Evolutionary conservation across 2,888 invertebrate species (phyloP).

Genomic region (Augochlorella aurata): DNA sequence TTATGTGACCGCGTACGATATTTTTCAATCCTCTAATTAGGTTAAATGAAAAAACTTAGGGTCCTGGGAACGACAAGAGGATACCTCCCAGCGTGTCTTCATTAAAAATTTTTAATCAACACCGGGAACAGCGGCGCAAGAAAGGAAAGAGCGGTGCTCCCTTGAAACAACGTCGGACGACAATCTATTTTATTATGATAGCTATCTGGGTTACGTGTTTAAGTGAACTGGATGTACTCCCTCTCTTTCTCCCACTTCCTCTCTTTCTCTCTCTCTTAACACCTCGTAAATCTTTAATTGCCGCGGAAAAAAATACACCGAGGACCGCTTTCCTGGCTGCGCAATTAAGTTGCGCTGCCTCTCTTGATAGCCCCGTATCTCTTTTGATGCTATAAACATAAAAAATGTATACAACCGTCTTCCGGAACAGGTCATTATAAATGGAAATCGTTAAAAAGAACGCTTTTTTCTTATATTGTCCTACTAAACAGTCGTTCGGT

Average conservation of each 20-base stretch:
- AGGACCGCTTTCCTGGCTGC: constrained; percentile 26
- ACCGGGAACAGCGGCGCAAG: too few species aligned
- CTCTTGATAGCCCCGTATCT: background rate
- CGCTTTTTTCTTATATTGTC: background rate
- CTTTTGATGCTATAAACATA: background rate
- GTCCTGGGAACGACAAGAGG: background rate
- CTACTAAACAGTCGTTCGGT: background rate
- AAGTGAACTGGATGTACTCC: constrained; percentile 6
- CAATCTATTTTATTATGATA: background rate
- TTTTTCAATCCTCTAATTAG: background rate
- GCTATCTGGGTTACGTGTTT: background rate
- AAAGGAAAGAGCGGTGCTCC: background rate
- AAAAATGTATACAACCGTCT: constrained; percentile 1
- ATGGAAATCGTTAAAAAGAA: constrained; percentile 2
- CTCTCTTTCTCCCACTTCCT: constrained; percentile 18
- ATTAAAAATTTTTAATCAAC: constrained; percentile 9
- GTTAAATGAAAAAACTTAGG: background rate
- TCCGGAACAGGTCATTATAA: background rate
- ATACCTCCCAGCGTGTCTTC: background rate
- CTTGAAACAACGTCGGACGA: background rate
- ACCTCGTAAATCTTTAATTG: constrained; percentile 39
- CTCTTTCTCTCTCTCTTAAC: constrained; percentile 22
- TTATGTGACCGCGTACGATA: background rate
- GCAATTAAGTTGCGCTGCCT: constrained; percentile 18
- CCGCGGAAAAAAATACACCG: background rate